Evolutionary conservation across 2,888 invertebrate genomes (phyloP), one percentile per base, ranked within the genome.

Genomic region (Volucella zonaria): DNA sequence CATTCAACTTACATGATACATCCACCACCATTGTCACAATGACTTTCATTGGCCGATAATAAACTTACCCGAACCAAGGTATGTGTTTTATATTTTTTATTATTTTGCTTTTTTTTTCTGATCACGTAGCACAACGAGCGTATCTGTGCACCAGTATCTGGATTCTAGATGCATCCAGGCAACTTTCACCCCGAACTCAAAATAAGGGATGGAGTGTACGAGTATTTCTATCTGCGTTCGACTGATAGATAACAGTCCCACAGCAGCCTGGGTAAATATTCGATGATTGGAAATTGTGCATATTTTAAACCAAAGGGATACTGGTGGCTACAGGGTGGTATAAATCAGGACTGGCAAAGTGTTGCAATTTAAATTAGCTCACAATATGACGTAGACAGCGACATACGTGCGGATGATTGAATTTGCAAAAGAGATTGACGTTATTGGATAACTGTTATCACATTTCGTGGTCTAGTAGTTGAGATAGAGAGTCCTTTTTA

Each of bases 391-490:
- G 67, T 61, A 59, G 80, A 74, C 74, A 79, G 70, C 49, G 71
- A 73, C 76, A 71, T 67, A 79, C 83, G 76, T 80, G 76, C 76
- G 61, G 76, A 76, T 85, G 83, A 85, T 85, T 80, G 83, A 85
- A 85, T 85, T 85, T 85, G 83, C 76, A 76, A 80, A 76, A 80
- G 83, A 85, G 83, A 85, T 85, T 85, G 80, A 80, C 83, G 68
- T 76, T 85, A 85, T 85, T 85, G 80, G 76, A 85, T 80, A 80
- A 67, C 66, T 85, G 76, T 85, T 80, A 85, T 85, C 80, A 80
- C 66, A 76, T 85, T 80, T 85, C 61, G 83, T 79, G 83, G 80
- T 79, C 45, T 42, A 54, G 8, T 70, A 45, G 49, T 45, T 54
- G 40, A 23, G 10, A 15, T 9, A 43, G 52, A 59, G 11, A 59